Evolutionary conservation across 2,113 vertebrate species (phyloP), one percentile per base, ranked within the genome.

Genomic region (Etheostoma spectabile): DNA sequence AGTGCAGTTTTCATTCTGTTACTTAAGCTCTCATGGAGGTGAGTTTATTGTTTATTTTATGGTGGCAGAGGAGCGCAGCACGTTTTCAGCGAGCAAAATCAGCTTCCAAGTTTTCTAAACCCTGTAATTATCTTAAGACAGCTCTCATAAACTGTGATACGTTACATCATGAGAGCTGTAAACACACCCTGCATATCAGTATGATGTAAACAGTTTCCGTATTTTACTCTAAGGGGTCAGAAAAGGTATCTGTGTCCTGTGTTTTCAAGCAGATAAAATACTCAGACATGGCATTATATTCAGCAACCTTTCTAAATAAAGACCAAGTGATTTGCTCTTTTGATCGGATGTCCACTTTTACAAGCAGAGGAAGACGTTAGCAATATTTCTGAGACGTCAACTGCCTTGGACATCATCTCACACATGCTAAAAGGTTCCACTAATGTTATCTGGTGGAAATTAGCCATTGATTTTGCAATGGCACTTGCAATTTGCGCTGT

Each of bases 401-500:
- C 45, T n/a, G 19, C 15, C 61, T 77, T 55, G 6, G 60, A 71
- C 85, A 83, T 73, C 60, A 86, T 74, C 76, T 92, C 68, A 83
- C 83, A 79, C 77, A 79, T 78, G 79, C 80, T 91, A 69, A 90
- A 89, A 90, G 86, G 63, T 63, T 91, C 77, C 78, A 62, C 84
- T 93, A 91, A 86, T 92, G 91, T 90, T 92, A 91, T 91, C 84
- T 73, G 69, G 59, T 65, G 88, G 89, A 94, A 93, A 95, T 89
- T 79, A 91, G 75, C 53, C 72, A 95, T 93, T 93, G 90, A 95
- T 93, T 94, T 90, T 74, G 70, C 79, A 71, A 42, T 56, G 77
- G 56, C 79, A 84, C 83, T 86, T 57, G 42, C 66, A 57, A 91
- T 93, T 70, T 78, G 70, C 24, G 38, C 73, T 33, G 78, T 74